These are phyloP conservation scores for Natrix natrix DNA, from an alignment of 2,797 vertebrate genomes.

Conservation along the genomic window DNA sequence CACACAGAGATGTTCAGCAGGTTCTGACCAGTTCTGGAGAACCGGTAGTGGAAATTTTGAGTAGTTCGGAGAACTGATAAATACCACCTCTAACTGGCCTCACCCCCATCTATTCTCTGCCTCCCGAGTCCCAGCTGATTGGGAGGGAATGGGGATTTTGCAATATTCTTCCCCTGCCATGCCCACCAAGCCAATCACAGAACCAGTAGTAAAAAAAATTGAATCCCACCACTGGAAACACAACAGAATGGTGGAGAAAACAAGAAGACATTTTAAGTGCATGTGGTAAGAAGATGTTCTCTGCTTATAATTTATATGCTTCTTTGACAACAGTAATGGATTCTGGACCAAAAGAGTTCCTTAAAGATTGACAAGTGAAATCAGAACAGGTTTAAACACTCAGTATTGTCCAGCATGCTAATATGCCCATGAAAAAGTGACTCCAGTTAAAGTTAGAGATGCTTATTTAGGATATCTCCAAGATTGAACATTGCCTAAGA, in stretches of 20 bases:
- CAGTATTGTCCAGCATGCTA: neutral
- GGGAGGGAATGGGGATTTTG: too few species aligned
- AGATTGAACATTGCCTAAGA: neutral
- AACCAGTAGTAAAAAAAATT: too few species aligned
- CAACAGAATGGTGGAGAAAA: slow-evolving; percentile 14
- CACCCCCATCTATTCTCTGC: too few species aligned
- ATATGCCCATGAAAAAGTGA: neutral
- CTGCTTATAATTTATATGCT: neutral
- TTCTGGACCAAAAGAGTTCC: neutral
- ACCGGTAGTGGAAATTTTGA: too few species aligned
- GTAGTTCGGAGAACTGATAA: too few species aligned
- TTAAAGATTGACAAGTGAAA: neutral
- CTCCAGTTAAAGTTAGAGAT: neutral
- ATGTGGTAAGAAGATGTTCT: neutral
- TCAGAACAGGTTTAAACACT: neutral
- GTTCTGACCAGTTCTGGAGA: too few species aligned
- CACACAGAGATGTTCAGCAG: too few species aligned
- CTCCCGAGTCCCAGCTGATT: too few species aligned
- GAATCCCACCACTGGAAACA: neutral
- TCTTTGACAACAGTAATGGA: neutral
- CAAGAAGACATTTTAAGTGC: slow-evolving; percentile 11
- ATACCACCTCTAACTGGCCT: too few species aligned
- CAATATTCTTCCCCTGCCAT: too few species aligned
- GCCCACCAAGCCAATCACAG: too few species aligned
- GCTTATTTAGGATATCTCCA: neutral